Percentiles rank a stretch among this genome's conserved stretches.
Conservation (phyloP, 2,113 vertebrate species). For the Halichoeres trimaculatus region DNA sequence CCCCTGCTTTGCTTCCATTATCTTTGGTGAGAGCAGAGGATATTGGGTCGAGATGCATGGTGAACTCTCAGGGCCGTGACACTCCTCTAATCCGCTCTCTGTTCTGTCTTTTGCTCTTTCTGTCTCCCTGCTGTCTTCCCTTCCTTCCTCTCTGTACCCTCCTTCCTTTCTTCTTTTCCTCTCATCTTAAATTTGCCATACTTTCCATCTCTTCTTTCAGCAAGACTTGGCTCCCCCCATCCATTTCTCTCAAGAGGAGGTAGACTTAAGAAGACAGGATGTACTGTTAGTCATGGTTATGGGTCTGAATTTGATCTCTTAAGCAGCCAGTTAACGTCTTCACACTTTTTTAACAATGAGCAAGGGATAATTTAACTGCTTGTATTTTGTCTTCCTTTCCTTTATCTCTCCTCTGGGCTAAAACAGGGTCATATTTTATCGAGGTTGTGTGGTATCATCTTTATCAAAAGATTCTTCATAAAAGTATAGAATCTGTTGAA, state of each 20-base stretch:
- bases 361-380: not conserved
- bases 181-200: constrained; percentile 5
- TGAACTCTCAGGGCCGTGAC: constrained; percentile 70
- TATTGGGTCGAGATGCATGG: constrained; percentile 74
- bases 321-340: not conserved
- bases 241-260: constrained; percentile 8
- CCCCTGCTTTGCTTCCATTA: constrained; percentile 70
- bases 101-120: constrained; percentile 69
- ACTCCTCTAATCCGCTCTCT: constrained; percentile 77
- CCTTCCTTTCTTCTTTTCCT: constrained; percentile 8
- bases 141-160: constrained; percentile 11
- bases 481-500: too few relatives aligned
- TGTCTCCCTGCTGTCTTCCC: constrained; percentile 60
- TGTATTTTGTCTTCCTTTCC: constrained; percentile 9
- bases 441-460: not conserved
- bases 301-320: not conserved
- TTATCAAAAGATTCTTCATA: too few relatives aligned
- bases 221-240: constrained; percentile 11
- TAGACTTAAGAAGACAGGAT: not conserved
- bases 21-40: constrained; percentile 80
- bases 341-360: constrained; percentile 8
- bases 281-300: constrained; percentile 2
- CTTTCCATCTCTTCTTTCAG: constrained; percentile 13
- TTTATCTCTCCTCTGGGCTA: not conserved
- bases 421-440: constrained; percentile 7